Evolutionary conservation across 2,797 vertebrate genomes (phyloP).

Genomic region (Artibeus jamaicensis): DNA sequence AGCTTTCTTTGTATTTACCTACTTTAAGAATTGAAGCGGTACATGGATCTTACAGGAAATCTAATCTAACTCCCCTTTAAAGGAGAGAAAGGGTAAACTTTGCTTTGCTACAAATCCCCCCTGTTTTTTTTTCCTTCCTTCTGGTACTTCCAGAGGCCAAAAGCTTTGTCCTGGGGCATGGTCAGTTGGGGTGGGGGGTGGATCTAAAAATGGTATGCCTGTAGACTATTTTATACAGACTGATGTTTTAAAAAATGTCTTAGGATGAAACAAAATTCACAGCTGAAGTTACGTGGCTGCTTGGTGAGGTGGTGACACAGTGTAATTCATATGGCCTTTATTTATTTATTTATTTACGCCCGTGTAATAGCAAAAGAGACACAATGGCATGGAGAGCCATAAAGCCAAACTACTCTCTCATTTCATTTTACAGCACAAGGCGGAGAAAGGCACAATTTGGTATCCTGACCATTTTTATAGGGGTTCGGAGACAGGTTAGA

Average conservation of each 20-base stretch:
- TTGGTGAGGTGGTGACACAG: constrained; percentile 48
- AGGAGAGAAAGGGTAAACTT: constrained; percentile 41
- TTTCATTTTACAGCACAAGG: constrained; percentile 70
- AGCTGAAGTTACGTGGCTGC: constrained; percentile 43
- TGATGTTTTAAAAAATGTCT: constrained; percentile 48
- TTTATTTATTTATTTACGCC: constrained; percentile 73
- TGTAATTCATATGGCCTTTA: constrained; percentile 71
- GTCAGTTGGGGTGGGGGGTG: not conserved
- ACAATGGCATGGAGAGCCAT: constrained; percentile 45
- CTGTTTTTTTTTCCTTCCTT: not conserved
- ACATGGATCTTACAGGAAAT: not conserved
- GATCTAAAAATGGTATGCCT: constrained; percentile 3
- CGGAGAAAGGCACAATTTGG: constrained; percentile 73
- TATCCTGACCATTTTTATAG: constrained; percentile 76
- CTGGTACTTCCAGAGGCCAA: constrained; percentile 42
- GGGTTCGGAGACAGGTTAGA: constrained; percentile 70
- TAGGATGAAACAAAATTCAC: constrained; percentile 63
- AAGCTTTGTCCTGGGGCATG: constrained; percentile 1
- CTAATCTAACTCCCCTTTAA: not conserved
- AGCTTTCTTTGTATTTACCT: not conserved
- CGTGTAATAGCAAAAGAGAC: constrained; percentile 72
- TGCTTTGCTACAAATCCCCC: not conserved
- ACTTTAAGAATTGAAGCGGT: constrained; percentile 39
- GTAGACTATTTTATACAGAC: constrained; percentile 13
- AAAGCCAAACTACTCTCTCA: constrained; percentile 69